Evolutionary conservation across 2,113 vertebrate genomes (phyloP), one percentile per base, ranked within the genome.

Genomic region (Percopsis transmontana): DNA sequence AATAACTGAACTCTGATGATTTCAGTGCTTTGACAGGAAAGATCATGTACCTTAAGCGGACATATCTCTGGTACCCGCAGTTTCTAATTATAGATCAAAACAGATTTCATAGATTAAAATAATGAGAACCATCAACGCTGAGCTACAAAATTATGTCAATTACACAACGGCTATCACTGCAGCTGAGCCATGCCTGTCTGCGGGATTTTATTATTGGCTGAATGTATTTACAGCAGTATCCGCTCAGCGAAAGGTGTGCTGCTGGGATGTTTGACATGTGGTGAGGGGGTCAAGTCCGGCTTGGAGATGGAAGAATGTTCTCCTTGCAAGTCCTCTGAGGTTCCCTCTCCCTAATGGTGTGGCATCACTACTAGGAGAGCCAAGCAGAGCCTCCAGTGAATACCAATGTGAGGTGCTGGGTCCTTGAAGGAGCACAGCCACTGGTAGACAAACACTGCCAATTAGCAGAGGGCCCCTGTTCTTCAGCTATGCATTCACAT

Each of bases 361-460:
- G 71, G 89, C 85, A 72, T 88, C 78, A 62, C 76, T 80, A 68
- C 61, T 74, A 74, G 51, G 62, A 78, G 63, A 74, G 83, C 87
- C 89, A 85, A 83, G 74, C 77, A 55, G 66, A 47, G 68, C 72
- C 69, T 66, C 81, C 77, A 51, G 45, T 71, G 74, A 91, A 91
- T 91, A 82, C 80, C 81, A 87, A 81, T 87, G 77, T 79, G 70
- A 87, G 47, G 57, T 79, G 72, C 72, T 74, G 20, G 47, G 83
- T 81, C 79, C 86, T 89, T 84, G 73, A 89, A 86, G 75, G 73
- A 80, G 63, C 80, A 80, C 70, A 72, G 75, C 74, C 62, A 84
- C 56, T 66, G 62, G 76, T 76, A 83, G 84, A 90, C 90, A 90
- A 89, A 84, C 86, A 74, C 51, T 50, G 58, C 87, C 90, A 92